Base-by-base conservation (phyloP, 2,797 vertebrate genomes). In the Crocodylus rhombifer region DNA sequence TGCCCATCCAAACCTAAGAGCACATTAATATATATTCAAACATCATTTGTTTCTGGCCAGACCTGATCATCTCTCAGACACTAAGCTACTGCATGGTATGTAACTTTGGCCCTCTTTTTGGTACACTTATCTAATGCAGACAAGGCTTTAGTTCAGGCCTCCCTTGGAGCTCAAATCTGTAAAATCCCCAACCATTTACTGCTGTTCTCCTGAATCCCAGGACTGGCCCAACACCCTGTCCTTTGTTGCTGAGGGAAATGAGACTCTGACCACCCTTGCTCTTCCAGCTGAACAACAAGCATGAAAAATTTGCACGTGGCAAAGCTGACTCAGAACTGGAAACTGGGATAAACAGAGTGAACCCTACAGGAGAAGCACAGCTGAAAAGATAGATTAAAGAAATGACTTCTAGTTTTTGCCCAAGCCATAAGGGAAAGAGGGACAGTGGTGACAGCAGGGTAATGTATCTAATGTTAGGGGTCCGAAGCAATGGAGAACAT, bases 391-490 rank as follows among this genome's bases (percentile, higher is more conserved):
- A 3, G 55, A 3, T 36, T 4, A 80, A 4, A 74, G 5, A 20
- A 64, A 77, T 12, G 2, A 6, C 3, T 77, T 3, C 15, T 3
- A 36, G 60, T 14, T 1, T 62, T 80, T 55, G 17, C 3, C 15
- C 51, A 5, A 28, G 14, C 4, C 14, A 16, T 12, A 23, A 75
- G 28, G 30, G 42, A 80, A 71, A 75, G 20, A 73, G 26, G 55
- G 15, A 2, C 20, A 0, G 2, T 63, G 10, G 30, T 12, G 7
- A 77, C 6, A 28, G 23, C 14, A 28, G 1, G 13, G 16, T 18
- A 61, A 5, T 9, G 2, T 80, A 56, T 36, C 2, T 1, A 9
- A 42, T 8, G 23, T 20, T 5, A 12, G 1, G 2, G 25, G 15
- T 77, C 14, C 4, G 33, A 4, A 77, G 56, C 60, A 61, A 51